Evolutionary conservation across 2,888 invertebrate genomes (phyloP).

Genomic region (Drosophila mimetica): DNA sequence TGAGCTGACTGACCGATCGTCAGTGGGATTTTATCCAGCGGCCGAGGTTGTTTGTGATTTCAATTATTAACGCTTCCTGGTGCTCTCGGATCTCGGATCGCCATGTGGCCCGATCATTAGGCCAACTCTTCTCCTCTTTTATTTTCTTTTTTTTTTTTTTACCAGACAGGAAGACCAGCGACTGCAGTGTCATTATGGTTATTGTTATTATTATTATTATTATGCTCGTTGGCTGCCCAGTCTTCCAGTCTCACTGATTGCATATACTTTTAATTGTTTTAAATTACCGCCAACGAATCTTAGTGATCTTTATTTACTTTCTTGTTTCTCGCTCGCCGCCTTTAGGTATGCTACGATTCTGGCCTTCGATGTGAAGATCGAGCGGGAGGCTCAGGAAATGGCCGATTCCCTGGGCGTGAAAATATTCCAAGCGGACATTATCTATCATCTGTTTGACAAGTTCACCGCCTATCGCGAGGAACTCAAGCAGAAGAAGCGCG

Average conservation of each 20-base stretch:
- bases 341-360: constrained; percentile 97
- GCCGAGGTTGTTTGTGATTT: constrained; percentile 45
- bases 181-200: constrained; percentile 29
- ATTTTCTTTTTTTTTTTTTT: too few relatives aligned
- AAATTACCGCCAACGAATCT: constrained; percentile 47
- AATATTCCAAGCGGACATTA: constrained; percentile 99
- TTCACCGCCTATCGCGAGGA: constrained; percentile 97
- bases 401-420: constrained; percentile 97
- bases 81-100: constrained; percentile 13
- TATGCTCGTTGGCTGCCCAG: constrained; percentile 13
- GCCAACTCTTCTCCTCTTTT: constrained; percentile 17
- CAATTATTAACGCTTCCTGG: constrained; percentile 76
- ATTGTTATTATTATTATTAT: constrained; percentile 40
- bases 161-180: constrained; percentile 19
- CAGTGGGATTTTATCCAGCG: constrained; percentile 12
- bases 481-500: constrained; percentile 94
- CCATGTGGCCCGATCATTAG: constrained; percentile 59
- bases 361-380: constrained; percentile 99
- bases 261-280: constrained; percentile 68
- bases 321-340: constrained; percentile 1
- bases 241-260: background rate
- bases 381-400: constrained; percentile 98
- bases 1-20: constrained; percentile 5
- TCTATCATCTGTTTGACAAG: constrained; percentile 99
- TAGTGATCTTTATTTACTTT: constrained; percentile 18